These are phyloP conservation scores for Pangasianodon gigas DNA, from an alignment of 2,113 vertebrate species.

Conservation along the genomic window DNA sequence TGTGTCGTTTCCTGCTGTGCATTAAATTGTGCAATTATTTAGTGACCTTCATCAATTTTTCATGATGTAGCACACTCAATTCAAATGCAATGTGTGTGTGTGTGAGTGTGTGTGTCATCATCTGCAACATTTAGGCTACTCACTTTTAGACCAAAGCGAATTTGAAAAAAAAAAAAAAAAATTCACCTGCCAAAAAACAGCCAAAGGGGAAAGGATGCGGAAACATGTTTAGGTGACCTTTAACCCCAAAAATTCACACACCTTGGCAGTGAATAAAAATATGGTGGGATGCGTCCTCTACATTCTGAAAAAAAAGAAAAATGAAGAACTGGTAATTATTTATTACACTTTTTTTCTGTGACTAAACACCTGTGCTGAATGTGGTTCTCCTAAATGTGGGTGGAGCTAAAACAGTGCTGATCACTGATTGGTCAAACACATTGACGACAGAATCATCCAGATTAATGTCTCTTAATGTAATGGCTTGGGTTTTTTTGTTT, in stretches of 20 bases:
- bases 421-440: neutral
- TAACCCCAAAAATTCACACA: neutral
- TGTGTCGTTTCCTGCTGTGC: conserved; percentile 47
- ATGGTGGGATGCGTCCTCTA: neutral
- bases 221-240: neutral
- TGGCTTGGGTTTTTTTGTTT: too few species aligned
- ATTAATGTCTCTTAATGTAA: neutral
- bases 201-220: conserved; percentile 41
- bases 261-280: neutral
- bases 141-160: neutral
- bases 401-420: neutral
- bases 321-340: neutral
- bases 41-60: conserved; percentile 73
- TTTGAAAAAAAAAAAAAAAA: too few species aligned
- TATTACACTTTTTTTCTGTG: too few species aligned
- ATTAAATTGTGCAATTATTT: conserved; percentile 70
- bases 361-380: neutral
- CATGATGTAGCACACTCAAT: conserved; percentile 62
- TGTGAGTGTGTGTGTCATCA: neutral
- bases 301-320: neutral
- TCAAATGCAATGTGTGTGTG: conserved; percentile 52
- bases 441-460: neutral
- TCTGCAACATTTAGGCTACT: too few species aligned
- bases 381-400: neutral
- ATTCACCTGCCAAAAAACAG: neutral